phyloP scores from a whole-genome alignment of 2,888 invertebrate species.

The Hyalella azteca region DNA sequence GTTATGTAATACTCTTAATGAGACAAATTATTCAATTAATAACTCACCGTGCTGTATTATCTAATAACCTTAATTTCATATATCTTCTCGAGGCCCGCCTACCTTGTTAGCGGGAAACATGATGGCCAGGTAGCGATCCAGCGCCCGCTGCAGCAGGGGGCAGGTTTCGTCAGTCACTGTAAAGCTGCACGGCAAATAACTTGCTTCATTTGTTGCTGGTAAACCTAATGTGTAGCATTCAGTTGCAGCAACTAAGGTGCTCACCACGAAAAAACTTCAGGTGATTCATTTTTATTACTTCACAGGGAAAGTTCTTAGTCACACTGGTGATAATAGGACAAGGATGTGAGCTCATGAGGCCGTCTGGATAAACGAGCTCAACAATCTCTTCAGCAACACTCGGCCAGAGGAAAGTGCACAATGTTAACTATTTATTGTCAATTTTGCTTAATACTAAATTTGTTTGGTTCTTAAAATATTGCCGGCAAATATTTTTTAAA shows the following conservation, averaged over 20 bases:
- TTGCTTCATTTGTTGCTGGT: too few relatives aligned
- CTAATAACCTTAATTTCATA: too few relatives aligned
- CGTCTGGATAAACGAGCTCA: too few relatives aligned
- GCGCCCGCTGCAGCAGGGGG: constrained; percentile 45
- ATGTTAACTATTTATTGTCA: background rate
- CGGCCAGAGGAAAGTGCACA: background rate
- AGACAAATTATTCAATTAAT: too few relatives aligned
- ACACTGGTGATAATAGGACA: background rate
- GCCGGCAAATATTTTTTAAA: background rate
- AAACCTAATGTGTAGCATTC: background rate
- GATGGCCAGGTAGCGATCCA: constrained; percentile 40
- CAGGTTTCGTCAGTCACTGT: constrained; percentile 36
- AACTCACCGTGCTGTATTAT: too few relatives aligned
- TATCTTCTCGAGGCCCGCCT: too few relatives aligned
- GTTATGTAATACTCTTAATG: too few relatives aligned
- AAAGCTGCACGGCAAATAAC: constrained; percentile 37
- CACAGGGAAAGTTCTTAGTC: background rate
- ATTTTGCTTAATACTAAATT: background rate
- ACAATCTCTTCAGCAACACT: too few relatives aligned
- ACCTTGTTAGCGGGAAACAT: constrained; percentile 23
- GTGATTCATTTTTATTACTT: background rate
- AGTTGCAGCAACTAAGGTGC: too few relatives aligned
- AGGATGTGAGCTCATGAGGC: background rate
- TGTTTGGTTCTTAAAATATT: background rate
- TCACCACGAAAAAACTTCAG: too few relatives aligned